phyloP scores from a whole-genome alignment of 2,888 invertebrate species.

The Callyntrura guangdongensis region DNA sequence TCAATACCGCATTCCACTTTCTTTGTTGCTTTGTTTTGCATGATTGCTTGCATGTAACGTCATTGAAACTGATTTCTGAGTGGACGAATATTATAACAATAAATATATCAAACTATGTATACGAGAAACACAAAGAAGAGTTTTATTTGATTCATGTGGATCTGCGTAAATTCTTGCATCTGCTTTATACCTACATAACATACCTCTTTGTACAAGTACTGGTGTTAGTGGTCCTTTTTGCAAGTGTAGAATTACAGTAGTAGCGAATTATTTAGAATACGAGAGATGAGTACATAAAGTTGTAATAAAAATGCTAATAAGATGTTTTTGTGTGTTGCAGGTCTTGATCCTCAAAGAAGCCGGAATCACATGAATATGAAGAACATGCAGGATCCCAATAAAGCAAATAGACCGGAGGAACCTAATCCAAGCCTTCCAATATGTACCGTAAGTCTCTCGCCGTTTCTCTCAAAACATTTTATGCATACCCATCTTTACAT shows the following conservation, averaged over 20 bases:
- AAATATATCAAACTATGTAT: neutral
- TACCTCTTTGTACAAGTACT: neutral
- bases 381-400: slow-evolving; percentile 82
- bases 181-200: neutral
- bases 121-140: neutral
- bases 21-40: no score
- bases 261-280: slow-evolving; percentile 1
- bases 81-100: neutral
- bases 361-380: slow-evolving; percentile 82
- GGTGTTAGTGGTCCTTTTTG: no score
- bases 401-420: slow-evolving; percentile 87
- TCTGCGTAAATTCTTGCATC: neutral
- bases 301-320: slow-evolving; percentile 74
- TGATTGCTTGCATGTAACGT: no score
- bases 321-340: slow-evolving; percentile 69
- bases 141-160: slow-evolving; percentile 3
- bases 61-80: neutral
- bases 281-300: slow-evolving; percentile 1
- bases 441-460: slow-evolving; percentile 88
- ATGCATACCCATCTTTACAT: neutral
- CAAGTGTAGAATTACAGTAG: neutral
- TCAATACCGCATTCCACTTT: no score
- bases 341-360: slow-evolving; percentile 81
- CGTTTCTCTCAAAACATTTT: neutral
- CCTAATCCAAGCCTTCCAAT: slow-evolving; percentile 90